Evolutionary conservation across 1,140 invertebrate species (phyloP), one percentile per base, ranked within the genome.

Genomic region (Calephelis virginiensis): DNA sequence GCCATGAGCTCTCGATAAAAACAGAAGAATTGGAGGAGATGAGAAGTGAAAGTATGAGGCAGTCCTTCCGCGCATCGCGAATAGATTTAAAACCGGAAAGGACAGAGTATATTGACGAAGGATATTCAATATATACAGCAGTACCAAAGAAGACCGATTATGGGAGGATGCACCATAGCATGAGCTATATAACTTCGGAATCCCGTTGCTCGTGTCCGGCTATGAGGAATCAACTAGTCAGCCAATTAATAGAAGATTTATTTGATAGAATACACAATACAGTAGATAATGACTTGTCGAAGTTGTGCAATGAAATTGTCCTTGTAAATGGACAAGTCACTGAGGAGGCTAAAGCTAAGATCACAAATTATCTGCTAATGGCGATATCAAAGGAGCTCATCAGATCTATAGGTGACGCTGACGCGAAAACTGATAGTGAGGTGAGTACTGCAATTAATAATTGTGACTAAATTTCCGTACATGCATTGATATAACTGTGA

Each of bases 361-460:
- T 91, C 62, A 89, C 85, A 28, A 91, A 91, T 84, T 91, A 91
- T 76, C 83, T 91, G 67, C 75, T 91, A 72, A 89, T 89, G 86
- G 89, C 86, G 67, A 91, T 91, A 74, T 91, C 89, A 13, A 91
- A 91, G 76, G 89, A 91, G 69, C 82, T 91, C 59, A 87, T 91
- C 63, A 85, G 89, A 67, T 91, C 89, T 37, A 91, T 91, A 72
- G 89, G 89, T 48, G 89, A 91, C 61, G 89, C 89, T 1, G 89
- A 91, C 48, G 86, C 89, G 66, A 91, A 89, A 77, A 91, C 89
- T 75, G 89, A 91, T 68, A 89, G 86, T n/a, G 89, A 91, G 86
- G 89, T 90, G 67, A 82, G 87, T 86, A 75, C 45, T 28, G 37
- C 71, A 70, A 68, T 69, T 64, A 69, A 62, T 74, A 69, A 62